Conservation (phyloP, 2,113 vertebrate genomes). For the Geococcyx californianus region DNA sequence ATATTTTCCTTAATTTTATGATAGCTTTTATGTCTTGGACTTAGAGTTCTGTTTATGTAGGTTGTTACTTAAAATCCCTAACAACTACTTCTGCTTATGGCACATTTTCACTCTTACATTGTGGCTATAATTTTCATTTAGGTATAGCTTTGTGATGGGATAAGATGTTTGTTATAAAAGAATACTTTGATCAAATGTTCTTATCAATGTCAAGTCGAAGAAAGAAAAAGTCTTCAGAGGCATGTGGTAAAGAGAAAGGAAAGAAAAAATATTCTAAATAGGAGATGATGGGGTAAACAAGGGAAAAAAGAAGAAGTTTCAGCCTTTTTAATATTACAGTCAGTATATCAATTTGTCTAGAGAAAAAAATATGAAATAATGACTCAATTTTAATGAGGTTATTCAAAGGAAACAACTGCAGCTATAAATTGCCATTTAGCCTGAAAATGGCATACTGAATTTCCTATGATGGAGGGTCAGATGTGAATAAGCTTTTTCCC, state of each 20-base stretch:
- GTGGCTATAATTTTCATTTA: neutral
- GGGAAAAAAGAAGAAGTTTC: neutral
- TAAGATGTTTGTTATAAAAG: neutral
- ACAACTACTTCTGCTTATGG: neutral
- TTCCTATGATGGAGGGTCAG: neutral
- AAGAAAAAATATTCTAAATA: slow-evolving; percentile 20
- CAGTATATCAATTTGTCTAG: neutral
- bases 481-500: neutral
- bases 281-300: neutral
- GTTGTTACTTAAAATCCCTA: neutral
- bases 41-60: neutral
- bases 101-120: neutral
- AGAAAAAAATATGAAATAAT: neutral
- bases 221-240: neutral
- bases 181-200: slow-evolving; percentile 19
- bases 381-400: slow-evolving; percentile 50
- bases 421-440: slow-evolving; percentile 11
- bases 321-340: slow-evolving; percentile 4
- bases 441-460: neutral
- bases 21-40: neutral
- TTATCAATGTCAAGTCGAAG: neutral
- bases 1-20: neutral
- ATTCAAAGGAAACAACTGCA: slow-evolving; percentile 51
- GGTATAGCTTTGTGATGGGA: neutral
- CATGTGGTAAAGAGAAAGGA: slow-evolving; percentile 7